Evolutionary conservation across 2,797 vertebrate species (phyloP).

Genomic region (Triplophysa yarkandensis): DNA sequence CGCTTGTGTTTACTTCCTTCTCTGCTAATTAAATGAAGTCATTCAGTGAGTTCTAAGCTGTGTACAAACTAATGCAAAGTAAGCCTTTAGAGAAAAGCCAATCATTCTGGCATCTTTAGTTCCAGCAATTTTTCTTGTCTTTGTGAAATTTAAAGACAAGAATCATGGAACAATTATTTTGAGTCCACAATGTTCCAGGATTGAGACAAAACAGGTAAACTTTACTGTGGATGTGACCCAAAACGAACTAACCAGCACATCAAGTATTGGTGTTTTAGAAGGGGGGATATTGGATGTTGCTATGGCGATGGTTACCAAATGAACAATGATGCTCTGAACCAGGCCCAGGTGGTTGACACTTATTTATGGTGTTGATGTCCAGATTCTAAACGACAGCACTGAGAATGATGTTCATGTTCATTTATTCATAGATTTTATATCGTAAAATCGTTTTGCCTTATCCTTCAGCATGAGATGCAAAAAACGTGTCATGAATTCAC

Average conservation of each 20-base stretch:
- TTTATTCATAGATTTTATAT: no score
- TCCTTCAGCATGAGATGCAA: no score
- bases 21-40: slow-evolving; percentile 1
- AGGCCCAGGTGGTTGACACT: no score
- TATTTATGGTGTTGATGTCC: no score
- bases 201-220: no score
- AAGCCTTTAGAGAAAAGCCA: background rate
- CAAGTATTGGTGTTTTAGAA: no score
- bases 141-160: background rate
- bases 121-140: background rate
- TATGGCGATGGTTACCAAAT: slow-evolving; percentile 51
- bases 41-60: background rate
- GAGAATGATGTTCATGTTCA: background rate
- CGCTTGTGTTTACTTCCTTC: background rate
- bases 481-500: no score
- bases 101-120: background rate
- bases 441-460: no score
- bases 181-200: background rate
- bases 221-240: no score
- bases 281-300: slow-evolving; percentile 34
- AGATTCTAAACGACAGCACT: no score
- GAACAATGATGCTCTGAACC: slow-evolving; percentile 53
- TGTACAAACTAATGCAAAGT: background rate
- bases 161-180: background rate
- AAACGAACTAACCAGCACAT: no score